Base-by-base conservation (phyloP, 1,140 invertebrate genomes). In the Drosophila bocki region DNA sequence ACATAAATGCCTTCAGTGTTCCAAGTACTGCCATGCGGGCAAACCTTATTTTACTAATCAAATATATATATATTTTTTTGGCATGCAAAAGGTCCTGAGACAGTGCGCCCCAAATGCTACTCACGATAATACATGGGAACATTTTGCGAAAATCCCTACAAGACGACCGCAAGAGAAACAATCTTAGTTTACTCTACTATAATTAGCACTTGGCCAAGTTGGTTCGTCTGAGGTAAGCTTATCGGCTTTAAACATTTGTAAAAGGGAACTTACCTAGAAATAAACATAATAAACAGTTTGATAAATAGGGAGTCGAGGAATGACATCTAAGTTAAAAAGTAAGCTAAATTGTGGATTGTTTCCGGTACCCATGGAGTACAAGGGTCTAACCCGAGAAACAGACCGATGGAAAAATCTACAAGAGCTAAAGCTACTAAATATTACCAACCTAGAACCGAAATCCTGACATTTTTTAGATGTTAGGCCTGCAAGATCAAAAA, bases 251-350 rank as follows among this genome's bases (percentile, higher is more conserved):
- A 35, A 33, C 44, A 44, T 44, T 32, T 39, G 64, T 17, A 26
- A 17, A 44, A 48, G 19, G 13, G 17, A 33, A 80, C 83, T 86
- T 87, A 87, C 83, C 79, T 87, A 61, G 22, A 86, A 86, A 29
- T 61, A 47, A 62, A 70, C 11, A 60, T 33, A 37, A 37, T 0
- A 35, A 48, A 32, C 29, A 44, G 11, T 26, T 29, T 50, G 41
- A 39, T 22, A 45, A 32, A 44, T 29, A 68, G 19, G 4, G 26
- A 26, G 45, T 15, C 13, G 15, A 48, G 0, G 4, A 29, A 2
- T n/a, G 13, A 17, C 6, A 17, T 6, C 6, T 0, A 13, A 53
- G n/a, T 13, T 13, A 47, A 26, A n/a, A 19, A n/a, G 51, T 19
- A 48, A 12, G 59, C 39, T 39, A 63, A 41, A 72, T 13, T 15